Evolutionary conservation across 2,888 invertebrate species (phyloP).

Genomic region (Conops quadrifasciatus): DNA sequence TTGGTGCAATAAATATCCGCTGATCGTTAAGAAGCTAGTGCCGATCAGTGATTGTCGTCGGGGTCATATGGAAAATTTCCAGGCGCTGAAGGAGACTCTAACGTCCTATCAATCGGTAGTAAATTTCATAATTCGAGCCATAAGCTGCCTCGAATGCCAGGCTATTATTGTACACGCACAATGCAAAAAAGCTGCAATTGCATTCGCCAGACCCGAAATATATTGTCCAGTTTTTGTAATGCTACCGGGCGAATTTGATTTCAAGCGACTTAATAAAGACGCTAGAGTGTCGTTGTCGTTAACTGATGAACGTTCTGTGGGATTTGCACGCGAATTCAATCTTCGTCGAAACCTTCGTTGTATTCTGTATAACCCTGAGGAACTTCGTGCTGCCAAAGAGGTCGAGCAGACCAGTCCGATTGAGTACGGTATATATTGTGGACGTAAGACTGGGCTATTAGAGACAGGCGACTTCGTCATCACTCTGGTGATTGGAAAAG

Average conservation of each 20-base stretch:
- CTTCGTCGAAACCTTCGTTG: constrained; percentile 56
- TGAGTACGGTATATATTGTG: constrained; percentile 58
- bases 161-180: constrained; percentile 56
- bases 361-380: constrained; percentile 51
- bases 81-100: constrained; percentile 49
- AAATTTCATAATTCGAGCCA: constrained; percentile 60
- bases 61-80: constrained; percentile 49
- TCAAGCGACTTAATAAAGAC: too few species aligned
- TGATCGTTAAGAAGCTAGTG: constrained; percentile 61
- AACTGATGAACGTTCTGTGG: too few species aligned
- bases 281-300: too few species aligned
- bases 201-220: constrained; percentile 56
- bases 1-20: constrained; percentile 59
- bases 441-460: constrained; percentile 51
- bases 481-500: constrained; percentile 54
- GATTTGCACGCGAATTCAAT: constrained; percentile 51
- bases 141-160: constrained; percentile 59
- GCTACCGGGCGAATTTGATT: constrained; percentile 46
- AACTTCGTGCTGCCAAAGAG: too few species aligned
- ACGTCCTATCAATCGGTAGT: constrained; percentile 55
- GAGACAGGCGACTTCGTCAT: constrained; percentile 61
- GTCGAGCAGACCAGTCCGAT: constrained; percentile 42
- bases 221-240: constrained; percentile 62
- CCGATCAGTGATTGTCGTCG: constrained; percentile 54
- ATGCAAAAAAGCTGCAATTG: constrained; percentile 55